A percentile compares a stretch with the other conserved stretches of the same genome.
Conservation (phyloP, 2,113 vertebrate genomes). For the Megalops atlanticus region DNA sequence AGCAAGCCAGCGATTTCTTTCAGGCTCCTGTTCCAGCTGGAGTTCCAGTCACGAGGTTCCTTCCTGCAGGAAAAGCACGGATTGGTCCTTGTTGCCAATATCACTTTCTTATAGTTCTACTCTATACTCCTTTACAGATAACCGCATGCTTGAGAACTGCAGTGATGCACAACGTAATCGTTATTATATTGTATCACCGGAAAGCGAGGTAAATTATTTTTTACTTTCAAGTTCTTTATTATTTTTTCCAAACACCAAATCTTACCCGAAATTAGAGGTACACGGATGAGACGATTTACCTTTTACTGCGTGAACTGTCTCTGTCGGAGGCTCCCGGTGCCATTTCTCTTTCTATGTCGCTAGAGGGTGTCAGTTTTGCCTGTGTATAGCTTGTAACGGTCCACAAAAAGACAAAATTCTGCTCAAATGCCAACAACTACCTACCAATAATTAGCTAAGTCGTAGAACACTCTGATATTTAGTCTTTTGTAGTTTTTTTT, state of each 20-base stretch:
- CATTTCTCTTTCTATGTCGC: slow-evolving; percentile 10
- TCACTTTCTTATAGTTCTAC: neutral
- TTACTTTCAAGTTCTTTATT: too few relatives aligned
- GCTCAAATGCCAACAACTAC: neutral
- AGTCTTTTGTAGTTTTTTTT: too few relatives aligned
- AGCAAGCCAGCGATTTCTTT: slow-evolving; percentile 44
- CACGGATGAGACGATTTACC: neutral
- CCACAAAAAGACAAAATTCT: neutral
- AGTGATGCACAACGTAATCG: too few relatives aligned
- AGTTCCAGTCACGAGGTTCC: slow-evolving; percentile 23
- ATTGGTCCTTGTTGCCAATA: neutral
- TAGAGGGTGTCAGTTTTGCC: neutral
- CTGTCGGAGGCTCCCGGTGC: slow-evolving; percentile 9
- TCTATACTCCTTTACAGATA: neutral
- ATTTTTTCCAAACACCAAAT: neutral
- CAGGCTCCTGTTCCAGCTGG: slow-evolving; percentile 40
- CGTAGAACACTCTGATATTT: too few relatives aligned
- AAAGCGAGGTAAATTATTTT: too few relatives aligned
- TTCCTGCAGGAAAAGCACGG: slow-evolving; percentile 3
- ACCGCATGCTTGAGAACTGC: too few relatives aligned
- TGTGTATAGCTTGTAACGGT: too few relatives aligned
- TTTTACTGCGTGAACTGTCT: neutral
- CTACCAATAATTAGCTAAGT: neutral
- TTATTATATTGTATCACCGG: too few relatives aligned
- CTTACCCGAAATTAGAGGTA: neutral